phyloP scores from a whole-genome alignment of 2,888 invertebrate genomes.

The Euproctis similis region DNA sequence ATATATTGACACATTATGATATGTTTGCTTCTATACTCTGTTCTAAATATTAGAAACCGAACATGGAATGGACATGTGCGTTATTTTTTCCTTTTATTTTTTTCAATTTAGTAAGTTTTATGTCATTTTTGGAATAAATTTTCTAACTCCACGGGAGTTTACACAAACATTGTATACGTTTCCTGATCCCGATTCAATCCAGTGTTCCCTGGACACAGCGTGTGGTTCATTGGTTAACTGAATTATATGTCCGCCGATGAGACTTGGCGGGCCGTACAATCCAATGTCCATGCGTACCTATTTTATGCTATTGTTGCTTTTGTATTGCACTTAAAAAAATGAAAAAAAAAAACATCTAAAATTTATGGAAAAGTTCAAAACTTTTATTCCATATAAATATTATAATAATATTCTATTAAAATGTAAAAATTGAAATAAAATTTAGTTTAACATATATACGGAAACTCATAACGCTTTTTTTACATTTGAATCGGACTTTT shows the following conservation, averaged over 20 bases:
- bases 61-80: slow-evolving; percentile 4
- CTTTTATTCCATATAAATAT: no score
- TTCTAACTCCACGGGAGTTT: slow-evolving; percentile 58
- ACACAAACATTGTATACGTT: slow-evolving; percentile 41
- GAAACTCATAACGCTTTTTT: no score
- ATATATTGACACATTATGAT: no score
- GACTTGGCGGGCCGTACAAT: slow-evolving; percentile 32
- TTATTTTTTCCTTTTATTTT: no score
- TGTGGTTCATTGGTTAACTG: slow-evolving; percentile 62
- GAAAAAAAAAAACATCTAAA: slow-evolving; percentile 22
- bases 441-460: no score
- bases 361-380: slow-evolving; percentile 24
- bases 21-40: no score
- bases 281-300: slow-evolving; percentile 20
- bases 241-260: slow-evolving; percentile 54
- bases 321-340: no score
- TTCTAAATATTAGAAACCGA: no score
- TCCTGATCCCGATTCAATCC: slow-evolving; percentile 49
- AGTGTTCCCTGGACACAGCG: slow-evolving; percentile 49
- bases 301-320: slow-evolving; percentile 40
- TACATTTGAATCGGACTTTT: no score
- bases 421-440: slow-evolving; percentile 14
- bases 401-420: slow-evolving; percentile 21
- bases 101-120: slow-evolving; percentile 22
- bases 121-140: slow-evolving; percentile 42